Evolutionary conservation across 2,888 invertebrate species (phyloP), one percentile per base, ranked within the genome.

Genomic region (Latheticus oryzae): DNA sequence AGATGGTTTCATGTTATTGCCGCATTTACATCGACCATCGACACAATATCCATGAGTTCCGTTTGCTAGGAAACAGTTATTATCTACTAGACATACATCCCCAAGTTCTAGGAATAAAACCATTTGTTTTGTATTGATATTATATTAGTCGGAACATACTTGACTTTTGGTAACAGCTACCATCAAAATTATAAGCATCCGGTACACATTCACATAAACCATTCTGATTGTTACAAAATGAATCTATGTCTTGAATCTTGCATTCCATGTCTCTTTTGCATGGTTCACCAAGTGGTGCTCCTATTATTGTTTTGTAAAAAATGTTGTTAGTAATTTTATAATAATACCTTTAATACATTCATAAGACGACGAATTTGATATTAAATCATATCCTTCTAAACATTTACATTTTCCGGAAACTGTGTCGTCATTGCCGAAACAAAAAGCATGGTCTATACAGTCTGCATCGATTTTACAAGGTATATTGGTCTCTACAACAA

Each of bases 391-490:
- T 52, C 74, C 78, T 33, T 74, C 71, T 62, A 73, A 73, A 67
- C 82, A 82, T 57, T 75, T 73, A 58, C 81, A 82, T 23, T 63
- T 60, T 28, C 77, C 77, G 62, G 64, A 66, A 67, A 21, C 60
- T 23, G 62, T 61, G 17, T 61, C 61, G 58, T 75, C 73, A 55
- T 76, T 77, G 5, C 69, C 73, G 26, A 62, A 72, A 62, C 78
- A 78, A 57, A 76, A 75, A n/a, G 76, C 73, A 62, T 76, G 73
- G 50, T 65, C 65, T 2, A 52, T 53, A 52, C 77, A 78, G 50
- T 76, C 73, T 7, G 12, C 51, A 57, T 78, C 77, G 5, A 62
- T 38, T 2, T 58, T 37, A 56, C 77, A 78, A 59, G 53, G 54
- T 38, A 64, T 52, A 30, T 70, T 69, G 5, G 68, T 61, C 21